Conservation (phyloP, 2,113 vertebrate species). For the Urocitellus parryii region DNA sequence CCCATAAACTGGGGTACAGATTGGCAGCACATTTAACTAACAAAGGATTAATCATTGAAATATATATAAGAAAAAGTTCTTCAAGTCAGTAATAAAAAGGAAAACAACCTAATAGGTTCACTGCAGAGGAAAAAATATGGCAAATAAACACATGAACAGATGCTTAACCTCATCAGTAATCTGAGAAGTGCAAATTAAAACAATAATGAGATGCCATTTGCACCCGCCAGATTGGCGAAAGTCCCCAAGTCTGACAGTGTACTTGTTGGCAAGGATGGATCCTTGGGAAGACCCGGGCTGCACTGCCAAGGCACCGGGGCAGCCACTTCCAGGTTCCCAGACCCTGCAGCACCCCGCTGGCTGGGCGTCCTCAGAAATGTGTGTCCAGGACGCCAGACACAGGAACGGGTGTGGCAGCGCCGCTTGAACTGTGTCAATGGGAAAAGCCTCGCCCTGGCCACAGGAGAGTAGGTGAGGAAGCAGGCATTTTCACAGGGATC, state of each 20-base stretch:
- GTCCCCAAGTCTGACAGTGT: constrained; percentile 73
- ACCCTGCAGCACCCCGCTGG: background rate
- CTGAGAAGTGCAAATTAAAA: constrained; percentile 84
- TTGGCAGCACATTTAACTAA: constrained; percentile 29
- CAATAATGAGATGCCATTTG: constrained; percentile 82
- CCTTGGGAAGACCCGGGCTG: background rate
- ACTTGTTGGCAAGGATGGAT: constrained; percentile 77
- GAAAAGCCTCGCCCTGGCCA: background rate
- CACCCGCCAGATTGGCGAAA: constrained; percentile 81
- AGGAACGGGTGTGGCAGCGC: accelerated
- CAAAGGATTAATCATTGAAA: constrained; percentile 70
- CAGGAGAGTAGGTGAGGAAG: accelerated
- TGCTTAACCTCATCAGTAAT: constrained; percentile 83
- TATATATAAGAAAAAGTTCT: constrained; percentile 61
- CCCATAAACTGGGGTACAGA: background rate
- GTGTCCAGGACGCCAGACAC: accelerated
- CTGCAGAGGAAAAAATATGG: constrained; percentile 81
- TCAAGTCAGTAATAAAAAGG: constrained; percentile 79
- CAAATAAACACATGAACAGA: constrained; percentile 76
- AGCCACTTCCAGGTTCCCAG: background rate
- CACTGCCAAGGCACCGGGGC: too few species aligned
- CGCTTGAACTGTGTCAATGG: accelerated
- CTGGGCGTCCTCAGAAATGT: accelerated
- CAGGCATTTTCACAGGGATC: accelerated
- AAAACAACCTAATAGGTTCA: constrained; percentile 81